These are phyloP conservation scores for Rhadina sibilatrix DNA, from an alignment of 2,113 vertebrate species.

Conservation along the genomic window DNA sequence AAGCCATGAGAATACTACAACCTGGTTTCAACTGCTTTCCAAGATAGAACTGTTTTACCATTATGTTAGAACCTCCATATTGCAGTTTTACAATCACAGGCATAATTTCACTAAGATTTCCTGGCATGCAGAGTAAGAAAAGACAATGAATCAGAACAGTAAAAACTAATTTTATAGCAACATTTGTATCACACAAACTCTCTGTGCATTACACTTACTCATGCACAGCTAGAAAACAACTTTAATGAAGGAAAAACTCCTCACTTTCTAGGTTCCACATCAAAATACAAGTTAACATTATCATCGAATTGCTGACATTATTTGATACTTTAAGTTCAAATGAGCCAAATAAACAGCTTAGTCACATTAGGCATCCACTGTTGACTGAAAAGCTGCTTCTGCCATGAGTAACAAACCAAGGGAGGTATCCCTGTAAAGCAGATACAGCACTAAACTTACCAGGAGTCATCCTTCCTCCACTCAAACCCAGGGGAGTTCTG, in stretches of 20 bases:
- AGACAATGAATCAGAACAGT: neutral
- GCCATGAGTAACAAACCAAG: neutral
- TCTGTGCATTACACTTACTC: neutral
- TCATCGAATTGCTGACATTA: neutral
- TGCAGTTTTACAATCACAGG: neutral
- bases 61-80: neutral
- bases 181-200: neutral
- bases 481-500: neutral
- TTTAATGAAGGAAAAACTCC: fast-evolving
- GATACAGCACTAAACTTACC: neutral
- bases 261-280: neutral
- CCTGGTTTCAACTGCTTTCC: neutral
- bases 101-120: neutral
- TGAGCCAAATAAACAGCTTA: neutral
- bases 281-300: neutral
- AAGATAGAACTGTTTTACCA: neutral
- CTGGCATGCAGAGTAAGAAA: neutral
- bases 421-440: neutral
- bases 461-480: neutral
- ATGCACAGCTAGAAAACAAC: neutral
- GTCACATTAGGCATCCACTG: neutral
- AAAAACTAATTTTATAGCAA: neutral
- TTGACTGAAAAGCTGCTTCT: neutral
- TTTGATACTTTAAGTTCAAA: neutral
- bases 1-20: neutral